Evolutionary conservation across 1,140 invertebrate species (phyloP).

Genomic region (Orussus abietinus): DNA sequence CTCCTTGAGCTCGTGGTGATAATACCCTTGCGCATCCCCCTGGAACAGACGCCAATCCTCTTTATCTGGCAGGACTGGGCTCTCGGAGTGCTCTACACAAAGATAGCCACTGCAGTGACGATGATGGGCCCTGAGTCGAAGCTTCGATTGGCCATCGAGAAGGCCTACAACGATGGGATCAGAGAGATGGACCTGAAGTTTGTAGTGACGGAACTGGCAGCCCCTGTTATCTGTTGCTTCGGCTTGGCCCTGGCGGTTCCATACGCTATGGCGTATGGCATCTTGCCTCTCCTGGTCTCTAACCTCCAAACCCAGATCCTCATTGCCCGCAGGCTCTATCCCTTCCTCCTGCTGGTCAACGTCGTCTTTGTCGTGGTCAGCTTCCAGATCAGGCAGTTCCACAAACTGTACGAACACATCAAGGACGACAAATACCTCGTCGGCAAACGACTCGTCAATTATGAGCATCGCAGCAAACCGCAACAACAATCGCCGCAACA

Average conservation of each 20-base stretch:
- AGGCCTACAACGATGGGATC: constrained; percentile 86
- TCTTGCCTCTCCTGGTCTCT: constrained; percentile 76
- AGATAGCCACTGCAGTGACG: constrained; percentile 94
- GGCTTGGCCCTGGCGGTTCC: constrained; percentile 85
- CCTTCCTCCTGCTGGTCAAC: constrained; percentile 73
- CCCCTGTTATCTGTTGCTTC: constrained; percentile 83
- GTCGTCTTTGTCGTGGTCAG: constrained; percentile 67
- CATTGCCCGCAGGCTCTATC: constrained; percentile 87
- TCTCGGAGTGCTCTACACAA: constrained; percentile 92
- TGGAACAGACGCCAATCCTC: constrained; percentile 90
- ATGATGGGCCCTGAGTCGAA: constrained; percentile 98
- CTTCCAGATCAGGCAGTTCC: constrained; percentile 87
- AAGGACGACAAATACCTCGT: constrained; percentile 99
- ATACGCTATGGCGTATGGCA: constrained; percentile 80
- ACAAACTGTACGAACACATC: constrained; percentile 94
- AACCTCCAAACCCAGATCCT: constrained; percentile 71
- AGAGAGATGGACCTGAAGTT: constrained; percentile 87
- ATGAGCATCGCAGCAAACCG: constrained; percentile 74
- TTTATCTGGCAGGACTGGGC: constrained; percentile 98
- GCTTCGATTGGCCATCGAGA: constrained; percentile 84
- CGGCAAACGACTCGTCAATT: constrained; percentile 91
- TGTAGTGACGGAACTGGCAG: constrained; percentile 79
- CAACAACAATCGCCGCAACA: constrained; percentile 48
- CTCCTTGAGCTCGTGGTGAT: constrained; percentile 89
- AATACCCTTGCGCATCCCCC: constrained; percentile 85